These are phyloP conservation scores for Vulpes lagopus DNA, from an alignment of 2,113 vertebrate species.

Conservation along the genomic window DNA sequence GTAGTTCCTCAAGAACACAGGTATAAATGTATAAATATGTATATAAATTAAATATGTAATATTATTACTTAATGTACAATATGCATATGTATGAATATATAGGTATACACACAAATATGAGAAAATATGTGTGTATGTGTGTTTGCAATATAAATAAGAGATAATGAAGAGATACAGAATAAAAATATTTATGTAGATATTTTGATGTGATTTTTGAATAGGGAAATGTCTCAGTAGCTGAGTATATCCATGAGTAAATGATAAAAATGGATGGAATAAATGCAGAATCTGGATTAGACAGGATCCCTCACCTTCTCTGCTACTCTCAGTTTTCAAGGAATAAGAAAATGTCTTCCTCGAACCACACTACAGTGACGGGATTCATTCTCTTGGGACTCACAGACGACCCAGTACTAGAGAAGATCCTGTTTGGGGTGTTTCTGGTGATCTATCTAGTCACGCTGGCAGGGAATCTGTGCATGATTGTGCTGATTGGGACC, in stretches of 20 bases:
- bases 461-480: conserved; percentile 37
- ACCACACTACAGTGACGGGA: conserved; percentile 10
- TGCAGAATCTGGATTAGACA: background rate
- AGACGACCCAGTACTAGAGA: background rate
- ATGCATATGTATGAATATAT: background rate
- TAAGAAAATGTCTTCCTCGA: conserved; percentile 28
- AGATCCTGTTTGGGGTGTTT: conserved; percentile 65
- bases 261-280: background rate
- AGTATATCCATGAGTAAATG: background rate
- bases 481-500: conserved; percentile 52
- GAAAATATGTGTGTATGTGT: background rate
- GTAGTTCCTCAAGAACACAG: background rate
- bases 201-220: background rate
- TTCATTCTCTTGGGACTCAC: conserved; percentile 79
- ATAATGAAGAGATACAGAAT: background rate
- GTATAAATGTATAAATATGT: background rate
- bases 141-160: background rate
- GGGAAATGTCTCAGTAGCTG: background rate
- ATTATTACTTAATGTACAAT: background rate
- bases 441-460: conserved; percentile 66
- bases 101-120: background rate
- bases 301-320: background rate
- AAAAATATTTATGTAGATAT: background rate
- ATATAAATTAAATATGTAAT: background rate
- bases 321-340: background rate